Evolutionary conservation across 2,888 invertebrate genomes (phyloP), one percentile per base, ranked within the genome.

Genomic region (Chorisops tibialis): DNA sequence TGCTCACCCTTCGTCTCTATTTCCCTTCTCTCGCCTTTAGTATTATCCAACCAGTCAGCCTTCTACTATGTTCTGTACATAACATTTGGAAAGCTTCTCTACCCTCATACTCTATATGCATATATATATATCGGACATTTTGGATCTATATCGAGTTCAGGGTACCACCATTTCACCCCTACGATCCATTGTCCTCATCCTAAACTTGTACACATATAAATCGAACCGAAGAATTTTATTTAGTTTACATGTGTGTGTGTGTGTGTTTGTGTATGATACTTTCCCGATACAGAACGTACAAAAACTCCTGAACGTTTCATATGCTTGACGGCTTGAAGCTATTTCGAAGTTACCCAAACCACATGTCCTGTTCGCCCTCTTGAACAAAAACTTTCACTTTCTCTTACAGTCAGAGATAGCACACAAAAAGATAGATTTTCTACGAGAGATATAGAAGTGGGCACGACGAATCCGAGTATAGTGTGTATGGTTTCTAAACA

Each of bases 351-450:
- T 30, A 30, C 30, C 9, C 30, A 30, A 30, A 30, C 30, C 30
- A 30, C 18, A 14, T n/a, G 3, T 21, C 22, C 14, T 3, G 3
- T 4, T n/a, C 22, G 7, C 21, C 38, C 22, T 41, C 41, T 16
- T 22, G 12, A 30, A 18, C 18, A 56, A 56, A 56, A 56, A 56
- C 56, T 56, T 56, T 56, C 56, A 56, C 56, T 56, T 56, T 56
- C 56, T 56, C 43, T 43, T 43, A 56, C 18, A 43, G 45, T 16
- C 18, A 30, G 45, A 22, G 45, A 43, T 45, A 24, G 45, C 14
- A 54, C n/a, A n/a, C 21, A 54, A 54, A 54, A 54, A 54, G 52
- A 54, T 54, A 41, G 52, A 21, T 41, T 39, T 41, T 39, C 35
- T 56, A 43, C 9, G 24, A 30, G 30, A 9, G 3, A 30, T 5